A percentile compares a stretch with the other conserved stretches of the same genome.
Conservation (phyloP, 2,888 invertebrate species). For the Drosophila borborema region DNA sequence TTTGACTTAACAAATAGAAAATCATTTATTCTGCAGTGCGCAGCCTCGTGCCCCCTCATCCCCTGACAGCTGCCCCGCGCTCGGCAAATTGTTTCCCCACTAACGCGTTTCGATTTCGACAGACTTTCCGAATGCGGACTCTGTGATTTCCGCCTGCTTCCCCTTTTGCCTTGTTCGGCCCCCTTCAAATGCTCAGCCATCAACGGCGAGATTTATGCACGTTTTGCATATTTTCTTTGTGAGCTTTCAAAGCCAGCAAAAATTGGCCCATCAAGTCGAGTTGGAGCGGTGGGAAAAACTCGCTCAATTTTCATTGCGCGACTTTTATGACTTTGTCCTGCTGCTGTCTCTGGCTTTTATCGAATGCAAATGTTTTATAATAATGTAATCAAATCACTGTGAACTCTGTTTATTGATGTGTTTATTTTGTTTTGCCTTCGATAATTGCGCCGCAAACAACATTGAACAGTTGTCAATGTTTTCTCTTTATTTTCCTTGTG, state of each 20-base stretch:
- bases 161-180: not conserved
- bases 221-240: conserved; percentile 75
- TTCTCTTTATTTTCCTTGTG: not conserved
- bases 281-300: conserved; percentile 12
- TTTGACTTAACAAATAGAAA: conserved; percentile 80
- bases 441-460: conserved; percentile 38
- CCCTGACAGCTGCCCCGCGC: conserved; percentile 34
- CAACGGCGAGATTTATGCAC: conserved; percentile 73
- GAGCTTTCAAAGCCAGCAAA: conserved; percentile 54
- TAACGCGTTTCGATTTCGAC: conserved; percentile 70
- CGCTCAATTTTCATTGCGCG: conserved; percentile 73
- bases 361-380: conserved; percentile 80
- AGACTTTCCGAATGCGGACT: conserved; percentile 24
- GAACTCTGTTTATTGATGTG: conserved; percentile 72
- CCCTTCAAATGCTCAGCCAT: conserved; percentile 16
- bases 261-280: conserved; percentile 49
- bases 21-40: conserved; percentile 79
- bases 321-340: conserved; percentile 75
- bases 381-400: conserved; percentile 77
- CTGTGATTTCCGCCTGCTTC: conserved; percentile 59
- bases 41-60: conserved; percentile 19
- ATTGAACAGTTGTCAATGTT: not conserved
- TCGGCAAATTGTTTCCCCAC: conserved; percentile 45
- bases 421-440: conserved; percentile 60
- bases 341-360: conserved; percentile 68